Evolutionary conservation across 2,888 invertebrate genomes (phyloP), one percentile per base, ranked within the genome.

Genomic region (Molorchus minor): DNA sequence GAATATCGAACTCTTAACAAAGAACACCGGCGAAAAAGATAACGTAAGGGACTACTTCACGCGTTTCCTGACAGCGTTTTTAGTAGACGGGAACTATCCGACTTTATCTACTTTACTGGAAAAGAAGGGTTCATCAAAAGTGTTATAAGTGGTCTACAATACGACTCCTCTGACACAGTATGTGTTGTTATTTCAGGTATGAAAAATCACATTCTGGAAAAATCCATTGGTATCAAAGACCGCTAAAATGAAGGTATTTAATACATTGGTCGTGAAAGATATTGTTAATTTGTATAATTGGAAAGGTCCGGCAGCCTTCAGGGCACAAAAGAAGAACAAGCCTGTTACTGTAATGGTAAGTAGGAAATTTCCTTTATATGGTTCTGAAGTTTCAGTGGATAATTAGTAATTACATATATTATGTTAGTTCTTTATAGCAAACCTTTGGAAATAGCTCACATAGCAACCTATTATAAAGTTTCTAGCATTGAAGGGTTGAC

Each of bases 21-120:
- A 83, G 44, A 84, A 83, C 40, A 80, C 83, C 2, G 84, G 84
- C 62, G 83, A 84, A 40, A 84, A 84, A 56, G 87, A 88, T 64
- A 88, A 87, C 74, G 90, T 92, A 0, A 82, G 94, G 51, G 88
- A 87, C 35, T 85, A 87, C 63, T 91, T 89, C 74, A 87, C n/a
- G n/a, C 88, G 90, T 72, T 92, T 94, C 71, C 82, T 93, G 62
- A 84, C 91, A 25, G 86, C 92, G 1, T 91, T 92, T 76, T 79
- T 94, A 29, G 82, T 92, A 2, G 89, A 91, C 58, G 90, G 88
- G 0, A 88, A 91, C 73, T 79, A 85, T 16, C 81, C 86, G 0
- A 82, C 88, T 0, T 86, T 92, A 33, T 86, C 87, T 67, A 85
- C 88, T 15, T 81, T 94, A 44, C 75, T 93, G 16, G 90, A 92